phyloP scores from a whole-genome alignment of 2,888 invertebrate species.

The Pycnomerus fuliginosus region DNA sequence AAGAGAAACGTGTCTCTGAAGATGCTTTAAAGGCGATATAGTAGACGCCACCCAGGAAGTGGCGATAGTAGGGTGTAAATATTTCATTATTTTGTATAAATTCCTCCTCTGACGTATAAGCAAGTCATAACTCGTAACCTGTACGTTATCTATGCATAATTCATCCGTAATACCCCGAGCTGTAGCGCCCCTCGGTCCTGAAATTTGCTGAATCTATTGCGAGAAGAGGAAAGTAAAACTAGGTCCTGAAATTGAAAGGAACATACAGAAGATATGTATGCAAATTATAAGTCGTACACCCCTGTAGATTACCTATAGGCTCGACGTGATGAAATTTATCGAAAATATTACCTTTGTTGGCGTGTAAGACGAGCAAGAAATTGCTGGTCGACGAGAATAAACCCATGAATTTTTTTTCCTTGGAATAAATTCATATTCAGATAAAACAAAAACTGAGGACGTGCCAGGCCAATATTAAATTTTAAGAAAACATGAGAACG shows the following conservation, averaged over 20 bases:
- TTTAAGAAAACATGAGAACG: too few relatives aligned
- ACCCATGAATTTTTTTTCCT: too few relatives aligned
- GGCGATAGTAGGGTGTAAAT: constrained; percentile 22
- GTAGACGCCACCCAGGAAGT: too few relatives aligned
- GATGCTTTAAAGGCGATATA: too few relatives aligned
- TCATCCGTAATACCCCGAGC: constrained; percentile 31
- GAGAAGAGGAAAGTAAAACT: constrained; percentile 27
- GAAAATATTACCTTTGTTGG: constrained; percentile 10
- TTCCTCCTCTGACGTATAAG: constrained; percentile 27
- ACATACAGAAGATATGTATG: constrained; percentile 16
- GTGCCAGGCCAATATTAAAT: constrained; percentile 18
- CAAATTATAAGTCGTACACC: constrained; percentile 10
- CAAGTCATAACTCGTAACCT: constrained; percentile 33
- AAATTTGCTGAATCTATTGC: constrained; percentile 35
- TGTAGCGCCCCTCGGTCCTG: constrained; percentile 27
- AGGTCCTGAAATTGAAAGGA: constrained; percentile 24
- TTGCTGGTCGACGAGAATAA: too few relatives aligned
- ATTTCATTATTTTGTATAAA: constrained; percentile 32
- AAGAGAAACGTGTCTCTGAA: too few relatives aligned
- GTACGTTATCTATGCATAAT: constrained; percentile 30
- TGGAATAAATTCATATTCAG: constrained; percentile 15
- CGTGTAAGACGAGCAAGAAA: constrained; percentile 5
- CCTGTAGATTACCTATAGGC: constrained; percentile 7
- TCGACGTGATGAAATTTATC: constrained; percentile 14
- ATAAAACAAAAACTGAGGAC: constrained; percentile 12